Conservation (phyloP, 1,140 invertebrate species). For the Heliconius hermathena region DNA sequence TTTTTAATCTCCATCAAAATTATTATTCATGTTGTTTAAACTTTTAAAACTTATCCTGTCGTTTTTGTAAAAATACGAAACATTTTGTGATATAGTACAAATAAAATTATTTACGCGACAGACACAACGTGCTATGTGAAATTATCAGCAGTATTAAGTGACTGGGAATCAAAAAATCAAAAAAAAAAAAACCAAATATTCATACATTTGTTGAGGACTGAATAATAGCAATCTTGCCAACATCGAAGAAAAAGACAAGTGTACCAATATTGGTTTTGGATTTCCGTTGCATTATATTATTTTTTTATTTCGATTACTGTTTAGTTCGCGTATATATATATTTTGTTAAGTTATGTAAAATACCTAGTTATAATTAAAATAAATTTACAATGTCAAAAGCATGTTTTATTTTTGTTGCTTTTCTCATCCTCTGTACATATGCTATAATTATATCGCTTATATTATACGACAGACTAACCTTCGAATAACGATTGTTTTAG, state of each 20-base stretch:
- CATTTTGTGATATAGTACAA: constrained; percentile 79
- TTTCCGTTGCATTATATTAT: constrained; percentile 54
- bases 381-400: constrained; percentile 70
- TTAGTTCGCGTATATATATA: constrained; percentile 79
- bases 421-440: constrained; percentile 58
- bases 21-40: background rate
- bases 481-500: background rate
- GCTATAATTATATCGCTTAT: constrained; percentile 49
- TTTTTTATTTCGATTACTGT: constrained; percentile 71
- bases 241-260: constrained; percentile 28
- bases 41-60: constrained; percentile 36
- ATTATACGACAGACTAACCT: constrained; percentile 4
- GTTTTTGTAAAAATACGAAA: constrained; percentile 47
- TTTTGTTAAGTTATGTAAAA: constrained; percentile 82
- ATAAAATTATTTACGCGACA: constrained; percentile 61
- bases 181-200: background rate
- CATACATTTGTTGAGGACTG: constrained; percentile 29
- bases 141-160: constrained; percentile 53
- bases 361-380: constrained; percentile 79
- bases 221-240: constrained; percentile 51
- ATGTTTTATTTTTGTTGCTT: constrained; percentile 74
- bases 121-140: constrained; percentile 28
- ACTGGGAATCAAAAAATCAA: constrained; percentile 19
- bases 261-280: constrained; percentile 36
- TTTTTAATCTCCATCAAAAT: background rate